Evolutionary conservation across 1,140 invertebrate genomes (phyloP), one percentile per base, ranked within the genome.

Genomic region (Sipha flava): DNA sequence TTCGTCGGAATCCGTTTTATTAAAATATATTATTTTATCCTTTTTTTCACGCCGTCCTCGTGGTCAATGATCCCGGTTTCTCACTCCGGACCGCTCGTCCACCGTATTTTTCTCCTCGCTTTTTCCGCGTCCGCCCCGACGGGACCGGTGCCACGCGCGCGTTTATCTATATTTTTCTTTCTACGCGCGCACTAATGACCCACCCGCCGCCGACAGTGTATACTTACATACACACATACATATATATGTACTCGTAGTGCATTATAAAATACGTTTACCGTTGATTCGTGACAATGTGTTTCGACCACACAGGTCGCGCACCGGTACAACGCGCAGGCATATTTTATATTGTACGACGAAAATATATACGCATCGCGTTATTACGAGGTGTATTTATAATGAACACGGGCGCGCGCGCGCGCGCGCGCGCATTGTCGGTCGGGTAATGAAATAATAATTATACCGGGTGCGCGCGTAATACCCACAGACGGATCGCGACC

Each of bases 221-320:
- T 70, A n/a, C 49, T 7, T 18, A 52, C 21, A 52, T 10, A 52
- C 14, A 16, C 18, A 18, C 16, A 49, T 18, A 1, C 1, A 10
- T 23, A 49, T 29, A 34, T 73, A n/a, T 23, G 52, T 12, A 73
- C 31, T 54, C 34, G n/a, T 62, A 34, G 26, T 62, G 14, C 10
- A 70, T 29, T 23, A 43, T 23, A 18, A n/a, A n/a, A n/a, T n/a
- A n/a, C n/a, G n/a, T n/a, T n/a, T 47, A 26, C 26, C 45, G 72
- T 75, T 75, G 31, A 54, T 75, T 75, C 72, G 72, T 75, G 72
- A 75, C 72, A 75, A 57, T 75, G 47, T 18, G 3, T 73, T 49
- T 52, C 49, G 72, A 75, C 72, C 72, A 75, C 72, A 75, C 72
- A 75, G 21, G 72, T 34, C 45, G 70, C 34, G 3, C 26, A 18